Evolutionary conservation across 2,888 invertebrate species (phyloP).

Genomic region (Patella ulyssiponensis): DNA sequence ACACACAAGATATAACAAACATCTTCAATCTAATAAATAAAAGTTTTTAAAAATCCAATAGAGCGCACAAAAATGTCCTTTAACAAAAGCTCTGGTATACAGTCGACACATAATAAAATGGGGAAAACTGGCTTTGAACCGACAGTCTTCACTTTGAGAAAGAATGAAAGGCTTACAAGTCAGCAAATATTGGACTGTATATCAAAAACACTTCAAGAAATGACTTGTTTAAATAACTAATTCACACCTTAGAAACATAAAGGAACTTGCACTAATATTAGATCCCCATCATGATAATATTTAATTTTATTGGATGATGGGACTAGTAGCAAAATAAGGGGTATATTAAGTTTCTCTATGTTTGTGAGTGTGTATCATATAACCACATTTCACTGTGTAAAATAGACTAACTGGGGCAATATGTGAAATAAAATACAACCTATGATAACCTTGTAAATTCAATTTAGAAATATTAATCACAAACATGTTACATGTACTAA

Average conservation of each 20-base stretch:
- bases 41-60: too few relatives aligned
- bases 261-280: background rate
- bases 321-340: too few relatives aligned
- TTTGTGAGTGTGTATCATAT: too few relatives aligned
- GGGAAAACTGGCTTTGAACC: background rate
- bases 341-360: too few relatives aligned
- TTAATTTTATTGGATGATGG: background rate
- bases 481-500: too few relatives aligned
- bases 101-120: background rate
- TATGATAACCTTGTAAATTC: too few relatives aligned
- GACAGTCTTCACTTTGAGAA: background rate
- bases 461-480: too few relatives aligned
- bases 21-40: too few relatives aligned
- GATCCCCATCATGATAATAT: background rate
- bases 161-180: background rate
- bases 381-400: too few relatives aligned
- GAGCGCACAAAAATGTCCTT: background rate
- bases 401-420: too few relatives aligned
- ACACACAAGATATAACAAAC: too few relatives aligned
- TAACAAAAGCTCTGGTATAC: background rate
- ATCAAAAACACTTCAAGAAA: conserved; percentile 9
- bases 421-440: too few relatives aligned
- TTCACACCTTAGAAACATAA: background rate
- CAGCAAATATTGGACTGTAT: background rate
- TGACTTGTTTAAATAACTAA: conserved; percentile 8